Evolutionary conservation across 1,140 invertebrate genomes (phyloP).

Genomic region (Neotoxoptera formosana): DNA sequence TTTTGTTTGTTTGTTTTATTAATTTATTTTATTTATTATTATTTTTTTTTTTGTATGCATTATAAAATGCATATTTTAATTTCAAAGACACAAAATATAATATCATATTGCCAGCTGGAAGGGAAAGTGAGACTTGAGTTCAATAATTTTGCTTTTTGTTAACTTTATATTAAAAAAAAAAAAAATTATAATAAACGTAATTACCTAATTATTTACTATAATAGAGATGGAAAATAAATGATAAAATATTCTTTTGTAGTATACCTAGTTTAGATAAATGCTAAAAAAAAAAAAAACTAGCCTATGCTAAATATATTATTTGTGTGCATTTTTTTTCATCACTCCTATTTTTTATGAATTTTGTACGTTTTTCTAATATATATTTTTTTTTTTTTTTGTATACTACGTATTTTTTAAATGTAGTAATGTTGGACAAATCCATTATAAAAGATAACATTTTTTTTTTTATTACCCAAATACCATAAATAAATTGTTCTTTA

Average conservation of each 20-base stretch:
- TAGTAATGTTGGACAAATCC: conserved; percentile 52
- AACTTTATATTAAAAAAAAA: conserved; percentile 16
- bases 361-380: conserved; percentile 57
- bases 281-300: conserved; percentile 46
- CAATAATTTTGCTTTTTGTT: conserved; percentile 56
- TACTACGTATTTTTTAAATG: conserved; percentile 55
- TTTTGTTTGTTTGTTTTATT: not conserved
- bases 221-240: conserved; percentile 42
- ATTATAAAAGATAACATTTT: conserved; percentile 26
- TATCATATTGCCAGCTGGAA: conserved; percentile 51
- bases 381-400: conserved; percentile 57
- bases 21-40: not conserved
- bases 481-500: conserved; percentile 33
- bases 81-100: conserved; percentile 40
- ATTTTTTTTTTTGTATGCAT: not conserved
- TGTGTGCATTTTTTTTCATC: conserved; percentile 58
- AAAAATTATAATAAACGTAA: conserved; percentile 29
- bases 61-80: not conserved
- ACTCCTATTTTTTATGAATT: conserved; percentile 58
- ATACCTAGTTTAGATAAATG: conserved; percentile 53
- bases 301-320: conserved; percentile 58
- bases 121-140: conserved; percentile 50
- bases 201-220: conserved; percentile 47
- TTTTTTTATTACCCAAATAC: conserved; percentile 31
- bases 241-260: conserved; percentile 54